Evolutionary conservation across 1,140 invertebrate genomes (phyloP), one percentile per base, ranked within the genome.

Genomic region (Bilobella aurantiaca): DNA sequence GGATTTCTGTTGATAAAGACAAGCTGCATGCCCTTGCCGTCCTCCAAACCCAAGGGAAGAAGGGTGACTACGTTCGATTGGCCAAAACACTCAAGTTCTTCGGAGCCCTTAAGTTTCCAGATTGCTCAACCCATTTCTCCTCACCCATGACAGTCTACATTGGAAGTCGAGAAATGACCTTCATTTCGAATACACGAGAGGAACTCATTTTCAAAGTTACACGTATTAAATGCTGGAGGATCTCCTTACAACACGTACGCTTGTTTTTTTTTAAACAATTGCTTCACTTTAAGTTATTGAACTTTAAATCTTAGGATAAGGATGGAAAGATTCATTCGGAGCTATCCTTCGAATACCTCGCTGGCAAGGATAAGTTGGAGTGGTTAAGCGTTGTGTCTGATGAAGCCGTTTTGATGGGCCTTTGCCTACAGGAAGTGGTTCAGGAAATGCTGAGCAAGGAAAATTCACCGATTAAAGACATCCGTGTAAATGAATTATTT

Each of bases 141-240:
- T 75, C 83, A 49, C 76, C 84, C 28, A 80, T 83, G 63, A 85
- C 87, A 1, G 82, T 93, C 23, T 82, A 83, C 56, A 85, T 88
- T 75, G 90, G 90, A 37, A 86, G 86, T 76, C 83, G 85, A 75
- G 89, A 93, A 79, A 76, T 94, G 1, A 86, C 84, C 75, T 82
- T 93, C 25, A 53, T 73, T 21, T 69, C 81, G 85, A 63, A 78
- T 81, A 66, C 76, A 77, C 34, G 76, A 79, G 49, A 82, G 75
- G 93, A 96, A 78, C 85, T 87, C 18, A 81, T 83, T 73, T 97
- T 95, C 76, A 90, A 93, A 79, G 90, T 97, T 3, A 96, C 93
- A 0, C 82, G 93, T 70, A 97, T 98, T 87, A 83, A 90, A 69
- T 96, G 93, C 74, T 98, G 95, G 95, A 82, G 93, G 70, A 93